Evolutionary conservation across 2,888 invertebrate genomes (phyloP), one percentile per base, ranked within the genome.

Genomic region (Halocaridina rubra): DNA sequence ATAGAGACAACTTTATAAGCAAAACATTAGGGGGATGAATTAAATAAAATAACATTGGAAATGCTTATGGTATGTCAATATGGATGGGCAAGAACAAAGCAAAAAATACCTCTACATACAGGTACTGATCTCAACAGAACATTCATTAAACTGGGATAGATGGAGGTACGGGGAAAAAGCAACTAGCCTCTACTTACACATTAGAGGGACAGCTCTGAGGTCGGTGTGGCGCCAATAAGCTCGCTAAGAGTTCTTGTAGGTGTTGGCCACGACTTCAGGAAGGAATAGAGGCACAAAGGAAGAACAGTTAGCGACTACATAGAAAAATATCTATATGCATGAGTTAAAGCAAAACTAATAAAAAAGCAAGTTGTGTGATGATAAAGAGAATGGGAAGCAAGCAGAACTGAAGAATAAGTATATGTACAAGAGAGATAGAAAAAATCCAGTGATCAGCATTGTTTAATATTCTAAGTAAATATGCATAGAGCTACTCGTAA

Each of bases 231-330:
- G 69, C 82, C 71, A 82, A 59, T 32, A 82, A 69, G 39, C 77
- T 69, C 24, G 82, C 82, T 39, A 82, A 78, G 29, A 82, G 61
- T 24, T 82, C 82, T 72, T 82, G 82, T 16, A 82, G 82, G 82
- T 82, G 82, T 72, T 82, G 82, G 30, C 82, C 82, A 22, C 82
- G 77, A 77, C 82, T 76, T 39, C 69, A 76, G 16, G 76, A 33
- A 76, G 30, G 19, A 76, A 59, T 61, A 76, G 32, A n/a, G 16
- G 76, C 76, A 76, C 29, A 57, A 61, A 76, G 74, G 74, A 76
- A 76, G 59, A 76, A 76, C 19, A 76, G 76, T 76, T 76, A 76
- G 76, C 30, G 27, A 22, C 76, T 76, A 61, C 59, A 29, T 5
- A n/a, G 75, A 76, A 10, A 13, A 33, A 13, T 39, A 72, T 32